Conservation (phyloP, 37 sponge, comb jelly and placozoan species). For the Tethya wilhelma region DNA sequence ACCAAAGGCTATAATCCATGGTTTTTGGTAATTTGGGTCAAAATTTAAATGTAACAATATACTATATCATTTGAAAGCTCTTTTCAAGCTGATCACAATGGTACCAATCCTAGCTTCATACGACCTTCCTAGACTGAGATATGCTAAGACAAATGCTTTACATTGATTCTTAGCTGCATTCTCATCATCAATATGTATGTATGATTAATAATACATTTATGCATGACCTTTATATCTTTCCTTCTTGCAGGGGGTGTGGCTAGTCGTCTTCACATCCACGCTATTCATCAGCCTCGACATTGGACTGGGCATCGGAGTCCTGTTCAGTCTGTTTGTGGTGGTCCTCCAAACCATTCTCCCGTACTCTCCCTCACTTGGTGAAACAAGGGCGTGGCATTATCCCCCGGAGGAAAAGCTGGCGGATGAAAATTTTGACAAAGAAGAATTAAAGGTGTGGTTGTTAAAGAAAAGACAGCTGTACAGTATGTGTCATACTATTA, state of each 20-base stretch:
- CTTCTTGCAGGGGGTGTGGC: constrained; percentile 63
- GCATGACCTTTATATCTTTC: not conserved
- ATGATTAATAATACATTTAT: not conserved
- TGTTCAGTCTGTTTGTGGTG: constrained; percentile 59
- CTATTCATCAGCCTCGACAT: constrained; percentile 78
- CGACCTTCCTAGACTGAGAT: too few relatives aligned
- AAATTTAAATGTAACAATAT: too few relatives aligned
- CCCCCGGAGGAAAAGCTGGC: not conserved
- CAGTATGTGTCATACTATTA: too few relatives aligned
- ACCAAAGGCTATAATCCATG: too few relatives aligned
- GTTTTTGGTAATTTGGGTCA: too few relatives aligned
- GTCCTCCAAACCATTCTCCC: constrained; percentile 56
- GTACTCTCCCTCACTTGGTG: constrained; percentile 20
- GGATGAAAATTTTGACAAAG: constrained; percentile 33
- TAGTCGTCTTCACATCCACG: constrained; percentile 74
- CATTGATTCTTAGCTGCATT: too few relatives aligned
- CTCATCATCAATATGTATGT: not conserved
- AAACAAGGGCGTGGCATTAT: constrained; percentile 37
- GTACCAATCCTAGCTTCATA: too few relatives aligned
- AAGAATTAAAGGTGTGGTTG: constrained; percentile 24
- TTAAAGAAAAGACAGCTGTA: too few relatives aligned
- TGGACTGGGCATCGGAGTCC: constrained; percentile 73
- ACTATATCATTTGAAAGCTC: too few relatives aligned
- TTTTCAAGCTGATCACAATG: too few relatives aligned
- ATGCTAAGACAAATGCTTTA: too few relatives aligned